Conservation (phyloP, 2,113 vertebrate species). For the Eudyptes chrysolophus region DNA sequence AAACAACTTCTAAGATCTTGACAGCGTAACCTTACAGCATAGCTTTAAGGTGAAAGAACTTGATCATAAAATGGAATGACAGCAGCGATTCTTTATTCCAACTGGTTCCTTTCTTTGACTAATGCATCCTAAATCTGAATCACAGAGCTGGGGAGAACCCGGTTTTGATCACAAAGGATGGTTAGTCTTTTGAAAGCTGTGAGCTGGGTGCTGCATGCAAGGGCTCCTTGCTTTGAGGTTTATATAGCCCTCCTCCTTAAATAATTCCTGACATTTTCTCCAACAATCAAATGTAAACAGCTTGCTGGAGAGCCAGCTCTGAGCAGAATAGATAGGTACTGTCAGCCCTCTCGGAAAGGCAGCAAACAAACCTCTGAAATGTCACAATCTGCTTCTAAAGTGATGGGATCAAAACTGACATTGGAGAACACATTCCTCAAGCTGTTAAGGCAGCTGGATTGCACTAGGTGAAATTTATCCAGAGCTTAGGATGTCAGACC, state of each 20-base stretch:
- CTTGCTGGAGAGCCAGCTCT: constrained; percentile 24
- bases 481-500: constrained; percentile 62
- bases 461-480: constrained; percentile 61
- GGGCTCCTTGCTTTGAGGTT: constrained; percentile 54
- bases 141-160: constrained; percentile 40
- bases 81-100: not conserved
- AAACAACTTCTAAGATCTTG: constrained; percentile 15
- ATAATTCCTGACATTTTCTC: constrained; percentile 58
- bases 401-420: constrained; percentile 63
- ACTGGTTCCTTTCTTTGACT: constrained; percentile 19
- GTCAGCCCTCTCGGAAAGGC: constrained; percentile 36
- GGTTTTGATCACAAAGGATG: constrained; percentile 29
- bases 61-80: constrained; percentile 39
- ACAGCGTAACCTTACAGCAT: not conserved
- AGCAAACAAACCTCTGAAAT: constrained; percentile 67
- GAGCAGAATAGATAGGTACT: constrained; percentile 53
- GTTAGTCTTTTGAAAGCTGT: constrained; percentile 53
- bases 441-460: constrained; percentile 70
- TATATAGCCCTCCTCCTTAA: constrained; percentile 45
- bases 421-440: constrained; percentile 43
- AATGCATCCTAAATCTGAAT: constrained; percentile 55
- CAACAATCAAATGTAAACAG: constrained; percentile 33
- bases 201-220: constrained; percentile 5
- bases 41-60: constrained; percentile 47
- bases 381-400: constrained; percentile 63